Conservation (phyloP, 2,888 invertebrate species). For the Helleia helle region DNA sequence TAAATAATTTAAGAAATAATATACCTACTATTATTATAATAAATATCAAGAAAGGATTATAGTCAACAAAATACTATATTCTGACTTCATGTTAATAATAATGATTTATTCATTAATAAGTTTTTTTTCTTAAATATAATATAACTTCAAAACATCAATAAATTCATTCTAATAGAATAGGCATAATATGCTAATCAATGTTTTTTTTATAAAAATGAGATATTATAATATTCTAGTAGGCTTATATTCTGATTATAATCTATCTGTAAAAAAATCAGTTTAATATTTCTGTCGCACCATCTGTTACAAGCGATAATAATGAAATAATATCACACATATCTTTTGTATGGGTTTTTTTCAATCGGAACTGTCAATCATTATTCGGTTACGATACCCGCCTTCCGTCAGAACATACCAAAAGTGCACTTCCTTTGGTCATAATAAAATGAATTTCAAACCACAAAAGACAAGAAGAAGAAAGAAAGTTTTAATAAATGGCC, state of each 20-base stretch:
- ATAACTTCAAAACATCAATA: no score
- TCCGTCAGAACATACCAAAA: slow-evolving; percentile 31
- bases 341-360: slow-evolving; percentile 18
- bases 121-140: no score
- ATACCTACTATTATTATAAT: no score
- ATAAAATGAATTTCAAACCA: slow-evolving; percentile 3
- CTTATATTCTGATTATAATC: no score
- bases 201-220: slow-evolving; percentile 3
- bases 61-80: no score
- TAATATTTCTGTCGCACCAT: neutral
- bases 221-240: neutral
- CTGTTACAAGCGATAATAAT: slow-evolving; percentile 5
- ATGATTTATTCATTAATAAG: no score
- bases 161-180: no score
- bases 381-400: slow-evolving; percentile 48
- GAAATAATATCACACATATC: slow-evolving; percentile 15
- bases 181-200: no score
- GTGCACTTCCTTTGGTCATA: slow-evolving; percentile 22
- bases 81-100: no score
- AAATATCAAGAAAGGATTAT: no score
- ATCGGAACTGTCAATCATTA: slow-evolving; percentile 52
- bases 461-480: neutral
- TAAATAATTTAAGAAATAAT: no score
- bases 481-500: no score
- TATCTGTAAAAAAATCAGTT: neutral